phyloP scores from a whole-genome alignment of 2,888 invertebrate genomes.

The Orthosia cruda region DNA sequence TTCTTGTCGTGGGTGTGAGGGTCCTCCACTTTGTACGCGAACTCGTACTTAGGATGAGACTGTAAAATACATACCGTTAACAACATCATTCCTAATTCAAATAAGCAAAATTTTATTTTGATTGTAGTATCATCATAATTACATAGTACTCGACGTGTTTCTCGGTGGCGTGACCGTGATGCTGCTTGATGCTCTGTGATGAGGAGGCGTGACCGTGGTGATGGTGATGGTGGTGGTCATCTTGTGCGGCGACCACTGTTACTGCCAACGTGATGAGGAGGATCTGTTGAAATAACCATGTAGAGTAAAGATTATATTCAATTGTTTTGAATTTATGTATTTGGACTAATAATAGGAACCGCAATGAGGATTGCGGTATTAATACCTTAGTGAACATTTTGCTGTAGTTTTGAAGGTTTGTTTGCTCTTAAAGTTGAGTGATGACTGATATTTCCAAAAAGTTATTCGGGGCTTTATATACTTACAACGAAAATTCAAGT shows the following conservation, averaged over 20 bases:
- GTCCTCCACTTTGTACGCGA: slow-evolving; percentile 87
- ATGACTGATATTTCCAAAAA: slow-evolving; percentile 45
- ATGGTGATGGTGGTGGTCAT: slow-evolving; percentile 51
- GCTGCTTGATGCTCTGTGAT: slow-evolving; percentile 76
- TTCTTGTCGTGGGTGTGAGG: slow-evolving; percentile 90
- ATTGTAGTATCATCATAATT: background rate
- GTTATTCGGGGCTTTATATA: slow-evolving; percentile 34
- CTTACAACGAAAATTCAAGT: slow-evolving; percentile 29
- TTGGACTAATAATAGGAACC: no score
- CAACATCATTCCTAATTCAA: background rate
- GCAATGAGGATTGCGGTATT: no score
- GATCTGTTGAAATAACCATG: slow-evolving; percentile 14
- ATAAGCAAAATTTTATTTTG: background rate
- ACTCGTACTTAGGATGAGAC: slow-evolving; percentile 87
- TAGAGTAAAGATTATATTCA: background rate
- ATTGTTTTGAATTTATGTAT: background rate
- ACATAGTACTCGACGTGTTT: slow-evolving; percentile 65
- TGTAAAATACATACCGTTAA: slow-evolving; percentile 41
- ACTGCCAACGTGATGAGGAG: slow-evolving; percentile 28
- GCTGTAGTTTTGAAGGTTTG: slow-evolving; percentile 1
- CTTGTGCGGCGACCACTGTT: slow-evolving; percentile 43
- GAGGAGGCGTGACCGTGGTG: slow-evolving; percentile 76
- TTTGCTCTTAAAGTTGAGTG: slow-evolving; percentile 6
- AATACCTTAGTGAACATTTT: slow-evolving; percentile 36
- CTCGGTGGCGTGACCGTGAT: slow-evolving; percentile 64